A percentile compares a stretch with the other conserved stretches of the same genome.
These are phyloP conservation scores for Hoplias malabaricus DNA, from an alignment of 2,113 vertebrate genomes.

Conservation along the genomic window DNA sequence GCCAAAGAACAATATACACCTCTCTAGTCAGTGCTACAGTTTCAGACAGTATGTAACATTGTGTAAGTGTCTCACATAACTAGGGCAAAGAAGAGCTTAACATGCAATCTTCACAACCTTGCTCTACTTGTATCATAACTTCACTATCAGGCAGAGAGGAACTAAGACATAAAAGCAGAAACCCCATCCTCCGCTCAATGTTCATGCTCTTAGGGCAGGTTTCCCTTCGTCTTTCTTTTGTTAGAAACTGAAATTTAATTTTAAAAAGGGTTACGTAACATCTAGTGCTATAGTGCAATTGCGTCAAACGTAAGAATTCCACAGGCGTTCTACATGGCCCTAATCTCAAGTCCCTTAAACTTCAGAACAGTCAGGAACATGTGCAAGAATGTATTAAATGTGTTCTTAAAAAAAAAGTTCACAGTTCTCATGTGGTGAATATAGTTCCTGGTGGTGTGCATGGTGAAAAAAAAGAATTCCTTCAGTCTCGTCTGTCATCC, in stretches of 20 bases:
- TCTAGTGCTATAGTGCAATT: background rate
- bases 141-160: no score
- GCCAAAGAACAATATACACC: no score
- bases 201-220: no score
- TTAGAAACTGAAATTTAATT: no score
- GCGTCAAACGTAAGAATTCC: background rate
- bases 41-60: no score
- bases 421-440: background rate
- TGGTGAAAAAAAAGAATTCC: background rate
- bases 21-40: no score
- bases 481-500: background rate
- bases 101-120: no score
- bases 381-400: background rate
- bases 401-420: background rate
- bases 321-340: background rate
- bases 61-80: no score
- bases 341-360: background rate
- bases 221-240: no score
- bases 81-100: no score
- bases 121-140: background rate
- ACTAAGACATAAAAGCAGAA: no score
- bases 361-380: background rate
- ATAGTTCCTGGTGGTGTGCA: background rate
- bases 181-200: no score
- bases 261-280: background rate